These are phyloP conservation scores for Pleuronectes platessa DNA, from an alignment of 2,113 vertebrate genomes.

Conservation along the genomic window DNA sequence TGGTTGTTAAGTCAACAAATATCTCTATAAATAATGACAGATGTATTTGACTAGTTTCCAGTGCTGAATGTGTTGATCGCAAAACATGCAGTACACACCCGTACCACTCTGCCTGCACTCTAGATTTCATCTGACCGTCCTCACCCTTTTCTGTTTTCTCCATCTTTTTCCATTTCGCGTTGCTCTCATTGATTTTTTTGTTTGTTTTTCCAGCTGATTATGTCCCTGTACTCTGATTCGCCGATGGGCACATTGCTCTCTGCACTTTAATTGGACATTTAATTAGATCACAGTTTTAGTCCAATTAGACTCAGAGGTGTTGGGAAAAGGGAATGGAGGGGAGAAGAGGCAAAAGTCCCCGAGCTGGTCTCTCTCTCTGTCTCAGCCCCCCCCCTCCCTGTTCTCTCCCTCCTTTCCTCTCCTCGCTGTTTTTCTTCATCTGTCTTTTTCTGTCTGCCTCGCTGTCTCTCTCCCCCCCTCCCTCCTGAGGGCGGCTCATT, in stretches of 20 bases:
- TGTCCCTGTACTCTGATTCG: constrained; percentile 82
- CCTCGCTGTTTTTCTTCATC: constrained; percentile 60
- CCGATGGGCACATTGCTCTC: constrained; percentile 83
- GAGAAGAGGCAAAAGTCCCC: constrained; percentile 72
- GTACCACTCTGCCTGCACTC: constrained; percentile 5
- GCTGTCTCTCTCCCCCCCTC: constrained; percentile 31
- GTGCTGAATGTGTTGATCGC: neutral
- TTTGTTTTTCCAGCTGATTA: constrained; percentile 86
- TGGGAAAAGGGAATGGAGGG: constrained; percentile 57
- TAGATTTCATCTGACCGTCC: constrained; percentile 20
- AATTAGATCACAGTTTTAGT: constrained; percentile 89
- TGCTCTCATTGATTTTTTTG: constrained; percentile 83
- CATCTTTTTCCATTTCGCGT: constrained; percentile 65
- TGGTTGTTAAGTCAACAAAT: neutral
- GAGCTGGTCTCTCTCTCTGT: constrained; percentile 66
- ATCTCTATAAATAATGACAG: neutral
- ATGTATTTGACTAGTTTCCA: neutral
- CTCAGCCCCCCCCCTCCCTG: constrained; percentile 22
- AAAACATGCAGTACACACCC: constrained; percentile 21
- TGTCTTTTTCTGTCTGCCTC: constrained; percentile 57
- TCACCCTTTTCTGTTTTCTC: constrained; percentile 52
- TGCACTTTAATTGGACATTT: constrained; percentile 88
- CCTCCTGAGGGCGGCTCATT: constrained; percentile 76
- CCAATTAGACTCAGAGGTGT: constrained; percentile 83
- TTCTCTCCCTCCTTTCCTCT: constrained; percentile 3